phyloP scores from a whole-genome alignment of 2,888 invertebrate species.

The Mythimna ferrago region DNA sequence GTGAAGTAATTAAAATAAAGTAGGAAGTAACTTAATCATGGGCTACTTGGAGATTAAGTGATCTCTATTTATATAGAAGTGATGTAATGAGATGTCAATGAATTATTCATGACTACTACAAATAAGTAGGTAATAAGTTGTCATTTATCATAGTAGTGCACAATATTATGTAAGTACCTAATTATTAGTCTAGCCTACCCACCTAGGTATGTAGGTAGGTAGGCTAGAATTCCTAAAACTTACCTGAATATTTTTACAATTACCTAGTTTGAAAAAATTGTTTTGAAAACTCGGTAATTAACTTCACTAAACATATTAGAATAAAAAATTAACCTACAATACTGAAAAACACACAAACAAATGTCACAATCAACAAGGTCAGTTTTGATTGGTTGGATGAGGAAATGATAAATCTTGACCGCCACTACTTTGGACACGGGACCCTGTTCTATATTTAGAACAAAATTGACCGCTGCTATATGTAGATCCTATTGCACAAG shows the following conservation, averaged over 20 bases:
- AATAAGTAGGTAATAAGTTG: slow-evolving; percentile 1
- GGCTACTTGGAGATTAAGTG: neutral
- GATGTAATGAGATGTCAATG: slow-evolving; percentile 24
- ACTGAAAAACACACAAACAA: neutral
- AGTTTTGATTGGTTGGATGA: slow-evolving; percentile 48
- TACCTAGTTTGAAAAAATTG: no score
- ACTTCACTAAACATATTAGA: neutral
- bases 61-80: slow-evolving; percentile 13
- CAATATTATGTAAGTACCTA: neutral
- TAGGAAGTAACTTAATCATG: neutral
- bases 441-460: slow-evolving; percentile 73
- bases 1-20: no score
- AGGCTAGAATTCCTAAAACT: no score
- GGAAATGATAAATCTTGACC: slow-evolving; percentile 73
- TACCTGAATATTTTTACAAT: neutral
- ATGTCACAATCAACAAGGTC: slow-evolving; percentile 38
- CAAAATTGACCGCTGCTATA: slow-evolving; percentile 39
- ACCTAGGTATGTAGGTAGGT: no score
- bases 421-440: slow-evolving; percentile 64
- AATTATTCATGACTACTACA: slow-evolving; percentile 30
- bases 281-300: neutral
- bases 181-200: neutral
- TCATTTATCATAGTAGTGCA: slow-evolving; percentile 5
- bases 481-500: slow-evolving; percentile 37
- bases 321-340: neutral